These are phyloP conservation scores for Eledona agricola DNA, from an alignment of 2,888 invertebrate species.

Conservation along the genomic window DNA sequence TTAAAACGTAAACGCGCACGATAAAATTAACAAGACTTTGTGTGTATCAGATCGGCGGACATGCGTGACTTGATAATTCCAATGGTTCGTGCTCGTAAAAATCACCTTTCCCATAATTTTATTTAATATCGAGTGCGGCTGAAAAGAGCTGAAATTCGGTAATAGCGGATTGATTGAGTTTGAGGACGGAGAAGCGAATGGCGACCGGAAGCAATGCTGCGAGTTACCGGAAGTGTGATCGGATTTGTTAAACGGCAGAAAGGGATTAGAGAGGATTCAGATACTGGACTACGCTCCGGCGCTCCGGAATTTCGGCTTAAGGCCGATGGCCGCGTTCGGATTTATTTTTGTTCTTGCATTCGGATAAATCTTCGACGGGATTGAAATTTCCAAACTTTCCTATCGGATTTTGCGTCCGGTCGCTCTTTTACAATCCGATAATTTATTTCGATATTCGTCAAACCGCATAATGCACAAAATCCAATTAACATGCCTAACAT, in stretches of 20 bases:
- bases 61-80: conserved; percentile 38
- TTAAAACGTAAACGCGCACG: conserved; percentile 16
- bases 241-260: conserved; percentile 60
- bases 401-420: no score
- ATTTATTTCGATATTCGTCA: conserved; percentile 10
- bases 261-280: conserved; percentile 57
- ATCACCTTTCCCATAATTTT: conserved; percentile 20
- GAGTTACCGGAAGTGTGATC: conserved; percentile 59
- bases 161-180: conserved; percentile 38
- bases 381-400: conserved; percentile 31
- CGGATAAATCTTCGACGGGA: conserved; percentile 32
- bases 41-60: conserved; percentile 30
- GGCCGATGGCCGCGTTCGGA: conserved; percentile 48
- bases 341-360: conserved; percentile 48
- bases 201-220: conserved; percentile 51
- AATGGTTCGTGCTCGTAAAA: conserved; percentile 5
- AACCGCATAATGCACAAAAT: conserved; percentile 8
- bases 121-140: conserved; percentile 27
- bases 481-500: conserved; percentile 9
- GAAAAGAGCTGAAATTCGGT: conserved; percentile 20
- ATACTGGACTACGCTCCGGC: conserved; percentile 49
- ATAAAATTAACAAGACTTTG: conserved; percentile 37
- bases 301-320: conserved; percentile 50
- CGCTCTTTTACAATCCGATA: no score
- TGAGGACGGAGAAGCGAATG: conserved; percentile 30